Conservation (phyloP, 2,113 vertebrate species). For the Pteropus alecto region DNA sequence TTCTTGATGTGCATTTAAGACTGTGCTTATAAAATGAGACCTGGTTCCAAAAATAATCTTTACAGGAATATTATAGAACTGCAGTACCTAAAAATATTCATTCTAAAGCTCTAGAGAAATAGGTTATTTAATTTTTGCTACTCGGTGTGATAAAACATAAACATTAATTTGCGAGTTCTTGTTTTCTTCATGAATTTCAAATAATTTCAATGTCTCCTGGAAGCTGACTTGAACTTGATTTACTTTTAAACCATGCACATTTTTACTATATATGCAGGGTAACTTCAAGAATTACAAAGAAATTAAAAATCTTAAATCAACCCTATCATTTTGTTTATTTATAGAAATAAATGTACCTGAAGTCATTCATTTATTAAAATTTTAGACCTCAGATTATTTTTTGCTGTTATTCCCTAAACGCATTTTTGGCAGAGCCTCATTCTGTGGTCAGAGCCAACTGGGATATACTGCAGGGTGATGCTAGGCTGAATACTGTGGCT, state of each 20-base stretch:
- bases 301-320: background rate
- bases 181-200: slow-evolving; percentile 43
- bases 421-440: background rate
- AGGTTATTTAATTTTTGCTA: slow-evolving; percentile 37
- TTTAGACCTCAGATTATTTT: background rate
- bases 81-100: slow-evolving; percentile 59
- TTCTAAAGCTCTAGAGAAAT: slow-evolving; percentile 40
- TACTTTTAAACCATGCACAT: background rate
- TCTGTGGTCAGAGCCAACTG: background rate
- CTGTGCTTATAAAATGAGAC: slow-evolving; percentile 37
- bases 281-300: background rate
- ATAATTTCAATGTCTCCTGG: background rate
- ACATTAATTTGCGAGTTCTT: slow-evolving; percentile 35
- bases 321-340: background rate
- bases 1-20: slow-evolving; percentile 32
- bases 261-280: background rate
- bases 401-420: background rate
- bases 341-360: background rate
- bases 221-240: background rate
- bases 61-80: slow-evolving; percentile 49
- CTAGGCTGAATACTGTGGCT: background rate
- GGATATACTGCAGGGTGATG: background rate
- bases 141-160: slow-evolving; percentile 21
- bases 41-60: slow-evolving; percentile 54
- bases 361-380: background rate